phyloP scores from a whole-genome alignment of 2,888 invertebrate genomes.

The Dioctria rufipes region DNA sequence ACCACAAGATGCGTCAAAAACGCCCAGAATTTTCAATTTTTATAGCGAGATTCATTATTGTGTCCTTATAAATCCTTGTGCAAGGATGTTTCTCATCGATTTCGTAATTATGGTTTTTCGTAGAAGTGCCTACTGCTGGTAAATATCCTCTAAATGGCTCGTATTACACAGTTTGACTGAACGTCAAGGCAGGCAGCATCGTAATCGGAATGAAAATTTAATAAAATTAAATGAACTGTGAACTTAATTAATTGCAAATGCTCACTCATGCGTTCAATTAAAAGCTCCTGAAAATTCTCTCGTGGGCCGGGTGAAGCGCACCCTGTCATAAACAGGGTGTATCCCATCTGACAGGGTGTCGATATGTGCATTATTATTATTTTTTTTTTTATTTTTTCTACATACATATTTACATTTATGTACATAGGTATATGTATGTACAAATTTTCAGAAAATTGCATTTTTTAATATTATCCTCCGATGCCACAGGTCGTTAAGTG shows the following conservation, averaged over 20 bases:
- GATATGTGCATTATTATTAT: neutral
- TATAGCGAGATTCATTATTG: too few relatives aligned
- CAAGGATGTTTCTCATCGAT: too few relatives aligned
- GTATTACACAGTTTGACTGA: neutral
- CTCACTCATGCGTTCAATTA: constrained; percentile 57
- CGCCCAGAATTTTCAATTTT: too few relatives aligned
- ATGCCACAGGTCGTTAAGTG: neutral
- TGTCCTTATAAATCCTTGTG: too few relatives aligned
- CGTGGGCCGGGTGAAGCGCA: neutral
- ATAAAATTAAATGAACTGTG: constrained; percentile 58
- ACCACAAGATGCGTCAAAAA: too few relatives aligned
- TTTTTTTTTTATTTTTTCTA: neutral
- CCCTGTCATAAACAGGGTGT: neutral
- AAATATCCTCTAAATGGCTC: neutral
- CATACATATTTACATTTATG: neutral
- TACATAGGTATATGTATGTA: neutral
- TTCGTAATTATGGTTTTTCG: neutral
- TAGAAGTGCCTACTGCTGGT: neutral
- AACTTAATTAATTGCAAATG: constrained; percentile 58
- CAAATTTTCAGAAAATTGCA: constrained; percentile 26
- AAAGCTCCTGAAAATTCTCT: constrained; percentile 37
- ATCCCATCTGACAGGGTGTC: neutral
- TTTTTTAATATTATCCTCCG: constrained; percentile 11
- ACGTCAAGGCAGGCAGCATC: neutral
- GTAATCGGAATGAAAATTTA: constrained; percentile 47